Evolutionary conservation across 2,888 invertebrate species (phyloP), one percentile per base, ranked within the genome.

Genomic region (Acrocera orbiculus): DNA sequence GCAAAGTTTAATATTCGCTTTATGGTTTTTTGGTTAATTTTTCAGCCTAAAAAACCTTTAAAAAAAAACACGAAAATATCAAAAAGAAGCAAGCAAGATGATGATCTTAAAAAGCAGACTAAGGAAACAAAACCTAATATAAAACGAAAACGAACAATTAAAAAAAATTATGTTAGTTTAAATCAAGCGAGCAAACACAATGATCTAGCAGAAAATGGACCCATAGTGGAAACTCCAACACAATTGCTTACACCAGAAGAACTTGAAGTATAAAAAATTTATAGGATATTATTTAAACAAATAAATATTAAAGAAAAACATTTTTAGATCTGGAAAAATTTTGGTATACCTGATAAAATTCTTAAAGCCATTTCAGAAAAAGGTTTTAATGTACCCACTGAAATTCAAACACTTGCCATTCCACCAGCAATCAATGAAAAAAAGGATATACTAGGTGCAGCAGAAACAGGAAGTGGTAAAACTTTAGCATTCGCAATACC

Each of bases 391-490:
- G 63, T 70, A 15, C 96, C 98, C 0, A 96, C 95, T 0, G 70
- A 75, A 46, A 96, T 98, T 49, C 96, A 98, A 56, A 64, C 70
- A 14, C 51, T 79, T 38, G 73, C 79, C 0, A 61, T 92, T 26
- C 82, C 87, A 1, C 69, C 85, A 29, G 87, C 92, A 22, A 76
- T 92, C 47, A 68, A 79, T 51, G 93, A 76, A 25, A 69, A 76
- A 30, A 70, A 81, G 59, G 95, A 98, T 58, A 83, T 98, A 44
- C 61, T 98, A 2, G 98, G 95, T n/a, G 96, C 96, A 35, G 96
- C 96, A 3, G 93, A 96, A 65, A 98, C 98, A 0, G 98, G 98
- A 1, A 95, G 93, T 59, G 98, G 98, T 0, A 98, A 98, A 66
- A 98, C 98, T 0, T 62, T 98, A 32, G 96, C 96, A 0, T 98